phyloP scores from a whole-genome alignment of 2,888 invertebrate genomes.

The Stenoptilia bipunctidactyla region DNA sequence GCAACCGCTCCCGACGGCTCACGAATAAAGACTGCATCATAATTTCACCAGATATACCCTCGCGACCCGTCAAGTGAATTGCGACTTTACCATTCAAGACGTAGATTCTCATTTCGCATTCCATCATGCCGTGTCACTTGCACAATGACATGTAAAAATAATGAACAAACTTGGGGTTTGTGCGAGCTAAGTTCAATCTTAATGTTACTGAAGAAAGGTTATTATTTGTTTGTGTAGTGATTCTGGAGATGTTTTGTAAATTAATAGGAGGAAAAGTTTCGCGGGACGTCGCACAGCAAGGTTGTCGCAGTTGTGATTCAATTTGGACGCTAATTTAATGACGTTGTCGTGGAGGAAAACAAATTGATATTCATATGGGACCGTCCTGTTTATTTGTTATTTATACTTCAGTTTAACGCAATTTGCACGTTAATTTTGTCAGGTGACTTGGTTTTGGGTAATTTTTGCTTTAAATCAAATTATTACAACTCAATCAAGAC shows the following conservation, averaged over 20 bases:
- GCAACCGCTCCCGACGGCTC: conserved; percentile 71
- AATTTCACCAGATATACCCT: conserved; percentile 70
- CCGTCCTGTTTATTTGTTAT: conserved; percentile 43
- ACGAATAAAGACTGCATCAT: conserved; percentile 72
- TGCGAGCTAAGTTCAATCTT: conserved; percentile 42
- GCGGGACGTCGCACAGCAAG: conserved; percentile 62
- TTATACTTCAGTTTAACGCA: conserved; percentile 21
- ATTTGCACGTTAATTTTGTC: conserved; percentile 9
- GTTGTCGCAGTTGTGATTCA: conserved; percentile 70
- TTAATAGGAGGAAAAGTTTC: conserved; percentile 70
- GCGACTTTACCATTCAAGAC: conserved; percentile 32
- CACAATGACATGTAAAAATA: conserved; percentile 72
- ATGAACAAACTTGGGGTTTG: conserved; percentile 59
- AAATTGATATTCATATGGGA: conserved; percentile 72
- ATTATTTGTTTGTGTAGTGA: conserved; percentile 29
- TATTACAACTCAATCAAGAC: too few species aligned
- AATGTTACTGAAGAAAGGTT: conserved; percentile 25
- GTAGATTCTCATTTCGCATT: conserved; percentile 42
- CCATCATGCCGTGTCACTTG: conserved; percentile 47
- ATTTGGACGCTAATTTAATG: conserved; percentile 71
- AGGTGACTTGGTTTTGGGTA: too few species aligned
- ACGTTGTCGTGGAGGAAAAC: conserved; percentile 60
- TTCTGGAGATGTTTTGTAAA: conserved; percentile 62
- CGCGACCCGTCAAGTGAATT: conserved; percentile 28
- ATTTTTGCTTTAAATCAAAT: too few species aligned